Evolutionary conservation across 2,888 invertebrate species (phyloP).

Genomic region (Papilio protenor): DNA sequence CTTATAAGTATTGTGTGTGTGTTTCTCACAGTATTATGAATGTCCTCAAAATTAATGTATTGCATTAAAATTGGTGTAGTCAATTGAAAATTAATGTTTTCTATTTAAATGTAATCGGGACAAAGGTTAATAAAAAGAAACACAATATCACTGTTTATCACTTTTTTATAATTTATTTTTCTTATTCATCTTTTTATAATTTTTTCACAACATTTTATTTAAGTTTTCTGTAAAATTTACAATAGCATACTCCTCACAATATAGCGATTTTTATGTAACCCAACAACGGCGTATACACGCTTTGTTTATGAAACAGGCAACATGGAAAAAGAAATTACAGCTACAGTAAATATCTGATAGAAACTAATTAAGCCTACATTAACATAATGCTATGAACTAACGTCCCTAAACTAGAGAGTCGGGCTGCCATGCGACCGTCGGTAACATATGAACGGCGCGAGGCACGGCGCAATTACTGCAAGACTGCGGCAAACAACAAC

Average conservation of each 20-base stretch:
- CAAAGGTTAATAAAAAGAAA: constrained; percentile 60
- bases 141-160: constrained; percentile 77
- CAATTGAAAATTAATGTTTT: not conserved
- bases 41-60: not conserved
- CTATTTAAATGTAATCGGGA: not conserved
- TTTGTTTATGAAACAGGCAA: constrained; percentile 72
- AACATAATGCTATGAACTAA: constrained; percentile 73
- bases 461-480: constrained; percentile 58
- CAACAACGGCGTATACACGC: constrained; percentile 65
- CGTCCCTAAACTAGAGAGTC: constrained; percentile 77
- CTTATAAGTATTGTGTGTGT: too few species aligned
- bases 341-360: constrained; percentile 74
- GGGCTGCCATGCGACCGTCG: constrained; percentile 67
- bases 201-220: constrained; percentile 84
- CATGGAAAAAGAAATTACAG: constrained; percentile 72
- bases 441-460: constrained; percentile 77
- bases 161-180: constrained; percentile 82
- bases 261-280: constrained; percentile 73
- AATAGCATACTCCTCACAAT: constrained; percentile 84
- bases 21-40: not conserved
- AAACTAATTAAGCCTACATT: constrained; percentile 75
- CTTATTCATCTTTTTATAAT: constrained; percentile 71
- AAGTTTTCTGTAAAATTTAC: constrained; percentile 84
- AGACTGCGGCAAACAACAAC: constrained; percentile 49
- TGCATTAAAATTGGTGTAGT: not conserved